These are phyloP conservation scores for Hipparchia sbordonii DNA, from an alignment of 2,888 invertebrate species.

Conservation along the genomic window DNA sequence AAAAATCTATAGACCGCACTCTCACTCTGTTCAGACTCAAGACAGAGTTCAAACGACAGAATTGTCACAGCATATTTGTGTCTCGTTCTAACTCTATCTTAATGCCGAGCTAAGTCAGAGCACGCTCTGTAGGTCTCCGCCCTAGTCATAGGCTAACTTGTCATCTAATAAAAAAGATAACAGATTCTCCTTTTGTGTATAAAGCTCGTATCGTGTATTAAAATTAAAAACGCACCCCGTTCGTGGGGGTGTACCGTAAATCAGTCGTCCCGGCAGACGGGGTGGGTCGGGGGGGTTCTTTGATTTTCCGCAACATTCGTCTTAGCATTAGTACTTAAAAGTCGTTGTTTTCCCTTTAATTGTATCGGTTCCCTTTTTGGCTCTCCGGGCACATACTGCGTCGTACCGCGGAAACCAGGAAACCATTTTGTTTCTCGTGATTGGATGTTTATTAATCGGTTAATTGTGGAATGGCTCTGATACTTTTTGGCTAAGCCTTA, in stretches of 20 bases:
- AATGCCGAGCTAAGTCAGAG: too few species aligned
- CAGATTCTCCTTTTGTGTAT: conserved; percentile 35
- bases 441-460: conserved; percentile 22
- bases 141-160: too few species aligned
- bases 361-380: conserved; percentile 69
- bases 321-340: conserved; percentile 78
- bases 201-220: conserved; percentile 42
- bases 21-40: too few species aligned
- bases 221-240: conserved; percentile 59
- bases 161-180: conserved; percentile 15
- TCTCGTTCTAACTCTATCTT: too few species aligned
- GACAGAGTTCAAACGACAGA: too few species aligned
- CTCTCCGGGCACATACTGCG: conserved; percentile 42
- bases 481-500: neutral
- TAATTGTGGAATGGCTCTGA: conserved; percentile 6
- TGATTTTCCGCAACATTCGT: conserved; percentile 83
- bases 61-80: too few species aligned
- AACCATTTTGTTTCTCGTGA: conserved; percentile 19
- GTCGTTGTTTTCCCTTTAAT: conserved; percentile 79
- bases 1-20: too few species aligned
- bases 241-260: conserved; percentile 68
- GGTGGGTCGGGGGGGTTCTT: conserved; percentile 59
- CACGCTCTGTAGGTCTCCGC: too few species aligned
- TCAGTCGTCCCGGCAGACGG: conserved; percentile 73
- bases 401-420: conserved; percentile 12